phyloP scores from a whole-genome alignment of 2,797 vertebrate species.

The Podarcis siculus region DNA sequence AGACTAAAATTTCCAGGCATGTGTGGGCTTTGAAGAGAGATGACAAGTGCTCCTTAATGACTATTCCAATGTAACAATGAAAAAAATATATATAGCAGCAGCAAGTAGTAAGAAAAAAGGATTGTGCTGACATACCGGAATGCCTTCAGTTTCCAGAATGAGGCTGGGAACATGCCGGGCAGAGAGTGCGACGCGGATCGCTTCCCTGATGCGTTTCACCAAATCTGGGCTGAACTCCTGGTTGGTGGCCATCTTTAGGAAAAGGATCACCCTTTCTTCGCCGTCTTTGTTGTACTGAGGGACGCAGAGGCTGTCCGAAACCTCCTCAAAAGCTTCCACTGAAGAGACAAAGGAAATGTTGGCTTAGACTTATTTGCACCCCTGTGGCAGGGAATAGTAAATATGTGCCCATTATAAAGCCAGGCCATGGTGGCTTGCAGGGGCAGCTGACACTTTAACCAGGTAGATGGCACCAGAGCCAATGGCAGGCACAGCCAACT shows the following conservation, averaged over 20 bases:
- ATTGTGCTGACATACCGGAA: constrained; percentile 85
- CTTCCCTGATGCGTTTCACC: constrained; percentile 82
- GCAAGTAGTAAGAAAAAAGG: constrained; percentile 15
- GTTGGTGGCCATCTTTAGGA: constrained; percentile 90
- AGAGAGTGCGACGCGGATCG: constrained; percentile 88
- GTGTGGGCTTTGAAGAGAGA: constrained; percentile 56
- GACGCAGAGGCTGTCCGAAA: constrained; percentile 93
- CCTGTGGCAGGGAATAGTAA: not conserved
- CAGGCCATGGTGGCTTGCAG: not conserved
- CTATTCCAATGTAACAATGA: constrained; percentile 64
- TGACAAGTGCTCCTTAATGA: constrained; percentile 66
- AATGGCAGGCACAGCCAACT: not conserved
- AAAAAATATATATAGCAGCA: constrained; percentile 14
- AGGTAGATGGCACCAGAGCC: too few species aligned
- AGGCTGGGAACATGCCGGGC: constrained; percentile 92
- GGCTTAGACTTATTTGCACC: not conserved
- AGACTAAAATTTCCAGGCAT: constrained; percentile 51
- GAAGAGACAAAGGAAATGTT: constrained; percentile 18
- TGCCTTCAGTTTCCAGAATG: constrained; percentile 92
- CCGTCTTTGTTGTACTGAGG: constrained; percentile 92
- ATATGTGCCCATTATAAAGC: not conserved
- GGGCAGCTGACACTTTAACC: too few species aligned
- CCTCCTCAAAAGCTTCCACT: constrained; percentile 98
- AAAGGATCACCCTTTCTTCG: constrained; percentile 93
- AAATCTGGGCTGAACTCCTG: constrained; percentile 80